These are phyloP conservation scores for Argopecten irradians DNA, from an alignment of 1,140 invertebrate species.

Conservation along the genomic window DNA sequence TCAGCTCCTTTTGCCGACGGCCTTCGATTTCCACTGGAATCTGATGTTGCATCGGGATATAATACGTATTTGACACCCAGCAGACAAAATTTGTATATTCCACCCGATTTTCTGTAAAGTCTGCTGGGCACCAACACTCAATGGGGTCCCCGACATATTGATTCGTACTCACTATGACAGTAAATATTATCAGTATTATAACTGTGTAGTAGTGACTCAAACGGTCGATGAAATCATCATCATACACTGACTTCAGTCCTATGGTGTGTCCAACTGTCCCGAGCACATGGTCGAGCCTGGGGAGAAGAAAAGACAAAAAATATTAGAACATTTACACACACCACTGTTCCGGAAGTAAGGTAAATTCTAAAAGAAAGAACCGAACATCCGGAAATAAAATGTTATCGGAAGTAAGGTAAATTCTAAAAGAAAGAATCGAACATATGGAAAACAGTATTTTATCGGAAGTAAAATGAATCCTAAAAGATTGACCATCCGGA, in stretches of 20 bases:
- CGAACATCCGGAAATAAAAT: too few relatives aligned
- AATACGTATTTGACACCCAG: conserved; percentile 77
- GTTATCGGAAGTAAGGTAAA: too few relatives aligned
- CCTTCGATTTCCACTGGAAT: conserved; percentile 60
- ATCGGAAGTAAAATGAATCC: too few relatives aligned
- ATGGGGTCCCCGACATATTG: conserved; percentile 90
- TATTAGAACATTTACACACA: background rate
- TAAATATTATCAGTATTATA: conserved; percentile 77
- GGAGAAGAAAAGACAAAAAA: background rate
- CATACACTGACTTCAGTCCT: conserved; percentile 65
- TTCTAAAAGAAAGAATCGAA: too few relatives aligned
- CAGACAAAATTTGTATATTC: conserved; percentile 74
- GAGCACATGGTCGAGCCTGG: conserved; percentile 65
- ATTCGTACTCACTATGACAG: conserved; percentile 88
- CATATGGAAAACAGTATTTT: too few relatives aligned
- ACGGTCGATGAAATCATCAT: conserved; percentile 80
- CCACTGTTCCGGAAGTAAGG: too few relatives aligned
- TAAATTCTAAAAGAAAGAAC: too few relatives aligned
- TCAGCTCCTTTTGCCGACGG: conserved; percentile 53
- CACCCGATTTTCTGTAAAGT: conserved; percentile 73
- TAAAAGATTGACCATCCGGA: too few relatives aligned
- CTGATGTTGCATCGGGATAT: conserved; percentile 67
- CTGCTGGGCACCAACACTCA: conserved; percentile 73
- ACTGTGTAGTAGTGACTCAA: conserved; percentile 78
- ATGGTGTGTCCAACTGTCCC: conserved; percentile 61